A percentile compares a stretch with the other conserved stretches of the same genome.
phyloP scores from a whole-genome alignment of 2,113 vertebrate species.

The Eulemur rufifrons region DNA sequence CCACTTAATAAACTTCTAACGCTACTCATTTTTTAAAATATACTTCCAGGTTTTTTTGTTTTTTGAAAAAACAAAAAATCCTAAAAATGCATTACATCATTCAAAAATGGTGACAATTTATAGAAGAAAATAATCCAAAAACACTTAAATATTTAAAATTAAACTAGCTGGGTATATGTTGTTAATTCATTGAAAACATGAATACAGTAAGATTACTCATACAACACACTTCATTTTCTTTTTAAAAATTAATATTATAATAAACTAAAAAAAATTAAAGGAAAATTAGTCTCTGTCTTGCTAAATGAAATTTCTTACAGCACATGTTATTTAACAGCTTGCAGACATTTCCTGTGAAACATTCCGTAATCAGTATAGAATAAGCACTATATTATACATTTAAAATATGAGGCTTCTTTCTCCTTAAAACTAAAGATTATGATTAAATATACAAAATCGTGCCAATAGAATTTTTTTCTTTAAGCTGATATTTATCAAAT shows the following conservation, averaged over 20 bases:
- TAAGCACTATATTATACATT: slow-evolving; percentile 79
- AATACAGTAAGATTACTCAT: not conserved
- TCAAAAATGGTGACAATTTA: slow-evolving; percentile 10
- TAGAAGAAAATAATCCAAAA: not conserved
- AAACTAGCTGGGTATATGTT: not conserved
- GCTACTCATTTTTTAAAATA: not conserved
- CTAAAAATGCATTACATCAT: not conserved
- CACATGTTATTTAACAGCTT: slow-evolving; percentile 78
- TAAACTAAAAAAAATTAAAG: slow-evolving; percentile 33
- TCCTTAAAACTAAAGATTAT: slow-evolving; percentile 73
- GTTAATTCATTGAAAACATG: slow-evolving; percentile 14
- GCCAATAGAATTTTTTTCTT: slow-evolving; percentile 50
- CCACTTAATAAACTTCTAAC: slow-evolving; percentile 70
- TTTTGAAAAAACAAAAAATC: not conserved
- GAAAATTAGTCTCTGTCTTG: slow-evolving; percentile 44
- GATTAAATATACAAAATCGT: slow-evolving; percentile 68
- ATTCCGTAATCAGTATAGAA: slow-evolving; percentile 80
- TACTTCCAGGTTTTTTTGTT: not conserved
- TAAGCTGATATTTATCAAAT: slow-evolving; percentile 48
- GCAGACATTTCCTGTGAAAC: slow-evolving; percentile 81
- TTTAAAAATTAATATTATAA: slow-evolving; percentile 52
- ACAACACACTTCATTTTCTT: not conserved
- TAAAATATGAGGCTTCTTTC: slow-evolving; percentile 79
- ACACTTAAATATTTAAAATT: not conserved
- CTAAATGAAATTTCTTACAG: slow-evolving; percentile 45